phyloP scores from a whole-genome alignment of 2,888 invertebrate species.

The Acanthosepion lycidas region DNA sequence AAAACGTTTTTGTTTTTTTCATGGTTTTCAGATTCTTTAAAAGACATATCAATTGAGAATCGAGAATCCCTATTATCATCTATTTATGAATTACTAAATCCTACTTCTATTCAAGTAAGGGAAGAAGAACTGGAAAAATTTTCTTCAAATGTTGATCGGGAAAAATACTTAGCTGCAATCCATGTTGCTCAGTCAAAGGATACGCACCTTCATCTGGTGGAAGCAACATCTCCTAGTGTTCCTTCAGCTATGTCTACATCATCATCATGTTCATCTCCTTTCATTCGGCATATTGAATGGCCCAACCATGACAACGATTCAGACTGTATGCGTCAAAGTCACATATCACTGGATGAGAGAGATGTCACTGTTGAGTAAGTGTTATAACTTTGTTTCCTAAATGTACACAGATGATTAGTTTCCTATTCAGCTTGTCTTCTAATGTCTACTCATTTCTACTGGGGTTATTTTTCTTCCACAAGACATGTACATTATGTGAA shows the following conservation, averaged over 20 bases:
- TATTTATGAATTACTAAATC: constrained; percentile 41
- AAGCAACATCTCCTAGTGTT: constrained; percentile 35
- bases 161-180: constrained; percentile 46
- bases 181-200: constrained; percentile 47
- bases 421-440: too few species aligned
- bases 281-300: constrained; percentile 41
- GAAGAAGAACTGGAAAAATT: constrained; percentile 43
- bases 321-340: constrained; percentile 39
- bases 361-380: constrained; percentile 42
- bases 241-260: constrained; percentile 41
- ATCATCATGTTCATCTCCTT: constrained; percentile 43
- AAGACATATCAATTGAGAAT: constrained; percentile 38
- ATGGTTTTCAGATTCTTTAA: constrained; percentile 35
- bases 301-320: constrained; percentile 39
- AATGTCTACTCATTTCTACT: too few species aligned
- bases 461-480: too few species aligned
- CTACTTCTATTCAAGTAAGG: neutral
- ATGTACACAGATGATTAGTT: neutral
- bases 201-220: constrained; percentile 44
- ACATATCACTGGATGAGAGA: constrained; percentile 43
- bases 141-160: constrained; percentile 37
- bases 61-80: constrained; percentile 42
- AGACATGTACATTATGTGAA: too few species aligned
- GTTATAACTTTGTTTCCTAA: neutral
- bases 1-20: neutral